phyloP scores from a whole-genome alignment of 2,888 invertebrate genomes.

The Lasioglossum oenotherae region DNA sequence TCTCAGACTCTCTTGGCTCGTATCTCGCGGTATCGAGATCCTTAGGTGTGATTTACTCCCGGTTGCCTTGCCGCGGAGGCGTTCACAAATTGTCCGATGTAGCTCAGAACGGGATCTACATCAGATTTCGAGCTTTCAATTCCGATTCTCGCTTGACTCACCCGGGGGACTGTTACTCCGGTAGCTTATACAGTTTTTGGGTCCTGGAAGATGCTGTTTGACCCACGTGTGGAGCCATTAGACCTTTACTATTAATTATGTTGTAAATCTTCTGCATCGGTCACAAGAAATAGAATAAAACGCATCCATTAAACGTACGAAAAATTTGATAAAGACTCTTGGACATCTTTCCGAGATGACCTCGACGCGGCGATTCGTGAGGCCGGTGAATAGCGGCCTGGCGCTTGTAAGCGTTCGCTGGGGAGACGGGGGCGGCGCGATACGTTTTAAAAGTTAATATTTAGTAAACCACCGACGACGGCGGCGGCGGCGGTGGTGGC shows the following conservation, averaged over 20 bases:
- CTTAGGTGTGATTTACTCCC: slow-evolving; percentile 36
- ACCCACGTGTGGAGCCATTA: no score
- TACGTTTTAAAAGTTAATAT: slow-evolving; percentile 61
- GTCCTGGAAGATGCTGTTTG: neutral
- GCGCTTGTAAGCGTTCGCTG: neutral
- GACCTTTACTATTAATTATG: neutral
- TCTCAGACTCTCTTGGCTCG: slow-evolving; percentile 4
- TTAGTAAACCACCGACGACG: slow-evolving; percentile 54
- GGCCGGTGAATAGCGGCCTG: neutral
- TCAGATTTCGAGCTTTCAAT: neutral
- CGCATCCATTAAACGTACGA: neutral
- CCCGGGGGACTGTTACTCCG: neutral
- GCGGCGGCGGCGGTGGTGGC: neutral
- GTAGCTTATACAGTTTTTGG: neutral
- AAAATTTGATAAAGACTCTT: neutral
- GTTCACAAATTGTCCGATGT: slow-evolving; percentile 23
- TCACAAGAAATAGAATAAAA: neutral
- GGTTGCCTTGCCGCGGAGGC: neutral
- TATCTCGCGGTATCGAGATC: slow-evolving; percentile 42
- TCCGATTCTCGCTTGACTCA: neutral
- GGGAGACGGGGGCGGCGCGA: slow-evolving; percentile 1
- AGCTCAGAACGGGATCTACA: neutral
- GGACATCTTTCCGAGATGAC: neutral
- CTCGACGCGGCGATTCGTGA: neutral
- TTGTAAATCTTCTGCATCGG: neutral